These are phyloP conservation scores for Pogonognathellus flavescens DNA, from an alignment of 1,140 invertebrate species.

Conservation along the genomic window DNA sequence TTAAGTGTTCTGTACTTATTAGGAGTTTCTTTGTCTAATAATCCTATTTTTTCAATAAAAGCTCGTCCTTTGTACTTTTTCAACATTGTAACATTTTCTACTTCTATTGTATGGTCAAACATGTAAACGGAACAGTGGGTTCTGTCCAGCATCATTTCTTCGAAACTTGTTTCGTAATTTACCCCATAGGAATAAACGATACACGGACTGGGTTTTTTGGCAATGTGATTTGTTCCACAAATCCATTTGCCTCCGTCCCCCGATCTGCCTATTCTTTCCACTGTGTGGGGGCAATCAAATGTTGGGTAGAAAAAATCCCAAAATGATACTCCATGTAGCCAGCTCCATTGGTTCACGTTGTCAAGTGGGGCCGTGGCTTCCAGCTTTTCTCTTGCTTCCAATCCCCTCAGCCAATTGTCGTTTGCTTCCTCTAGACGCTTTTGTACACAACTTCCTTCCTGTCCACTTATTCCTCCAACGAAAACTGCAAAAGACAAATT, in stretches of 20 bases:
- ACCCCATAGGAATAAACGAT: neutral
- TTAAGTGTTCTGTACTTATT: too few relatives aligned
- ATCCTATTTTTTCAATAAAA: neutral
- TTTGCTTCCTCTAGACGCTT: neutral
- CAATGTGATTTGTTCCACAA: neutral
- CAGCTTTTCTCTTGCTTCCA: neutral
- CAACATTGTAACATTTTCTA: neutral
- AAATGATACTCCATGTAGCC: neutral
- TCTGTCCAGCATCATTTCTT: neutral
- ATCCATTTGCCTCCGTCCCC: conserved; percentile 42
- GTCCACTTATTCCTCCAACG: too few relatives aligned
- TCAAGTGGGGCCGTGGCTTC: neutral
- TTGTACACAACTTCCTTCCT: neutral
- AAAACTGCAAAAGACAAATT: too few relatives aligned
- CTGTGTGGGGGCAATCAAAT: conserved; percentile 7
- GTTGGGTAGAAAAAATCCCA: conserved; percentile 49
- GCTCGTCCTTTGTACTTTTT: neutral
- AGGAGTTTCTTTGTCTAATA: neutral
- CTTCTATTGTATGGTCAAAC: neutral
- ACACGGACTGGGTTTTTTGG: neutral
- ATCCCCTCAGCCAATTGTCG: neutral
- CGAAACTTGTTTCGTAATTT: neutral
- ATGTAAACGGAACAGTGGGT: neutral
- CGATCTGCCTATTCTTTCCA: conserved; percentile 10
- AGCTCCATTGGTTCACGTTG: neutral